Evolutionary conservation across 1,140 invertebrate genomes (phyloP), one percentile per base, ranked within the genome.

Genomic region (Solenopsis invicta): DNA sequence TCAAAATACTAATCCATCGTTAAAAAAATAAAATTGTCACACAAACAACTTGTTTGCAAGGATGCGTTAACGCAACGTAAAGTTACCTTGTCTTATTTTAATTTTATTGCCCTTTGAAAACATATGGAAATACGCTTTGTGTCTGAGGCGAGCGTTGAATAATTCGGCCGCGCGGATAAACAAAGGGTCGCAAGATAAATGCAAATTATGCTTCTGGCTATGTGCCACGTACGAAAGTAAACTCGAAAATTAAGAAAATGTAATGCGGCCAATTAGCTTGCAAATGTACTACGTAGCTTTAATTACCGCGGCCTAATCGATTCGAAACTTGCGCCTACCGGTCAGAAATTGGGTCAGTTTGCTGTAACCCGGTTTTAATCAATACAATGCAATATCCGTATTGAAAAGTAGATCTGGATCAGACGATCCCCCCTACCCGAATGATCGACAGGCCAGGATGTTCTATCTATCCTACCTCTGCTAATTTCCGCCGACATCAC

Each of bases 391-490:
- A 74, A 64, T 62, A 75, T 84, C 80, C 69, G 80, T 61, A 61
- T 84, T 61, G 80, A 84, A 29, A 84, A 84, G 56, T 75, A 84
- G 80, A 84, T 84, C 80, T 64, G 69, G 54, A 75, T 84, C 80
- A 18, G 9, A 48, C 18, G 9, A 0, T 75, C 29, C 37, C 16
- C 13, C 41, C 4, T 56, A 41, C 8, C 4, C n/a, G 29, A 74
- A 61, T 74, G 69, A 84, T 84, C 54, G 80, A 62, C 80, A 84
- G 80, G 45, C 80, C 29, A 29, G 29, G 50, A 48, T 84, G 13
- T 48, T 48, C 9, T 12, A 52, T 41, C 21, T 48, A 24, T 61
- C 16, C 4, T 13, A 37, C 13, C n/a, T 75, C 24, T 75, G 69
- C n/a, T 41, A 84, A 84, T 84, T 84, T 74, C 69, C 37, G 21